A percentile compares a stretch with the other conserved stretches of the same genome.
These are phyloP conservation scores for Epicauta chinensis DNA, from an alignment of 1,140 invertebrate genomes.

Conservation along the genomic window DNA sequence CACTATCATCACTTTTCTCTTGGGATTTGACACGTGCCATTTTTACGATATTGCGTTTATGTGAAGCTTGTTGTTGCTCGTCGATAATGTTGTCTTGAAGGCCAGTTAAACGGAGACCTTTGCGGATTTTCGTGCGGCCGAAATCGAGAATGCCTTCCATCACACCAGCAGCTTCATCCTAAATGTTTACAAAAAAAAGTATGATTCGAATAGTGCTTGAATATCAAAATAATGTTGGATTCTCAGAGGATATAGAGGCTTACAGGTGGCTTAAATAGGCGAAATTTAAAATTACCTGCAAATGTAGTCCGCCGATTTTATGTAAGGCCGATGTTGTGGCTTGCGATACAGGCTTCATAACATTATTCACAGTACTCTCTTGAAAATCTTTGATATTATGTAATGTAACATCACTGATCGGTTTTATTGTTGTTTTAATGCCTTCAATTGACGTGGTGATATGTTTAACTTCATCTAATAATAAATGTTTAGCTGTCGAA, in stretches of 20 bases:
- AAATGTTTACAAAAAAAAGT: too few relatives aligned
- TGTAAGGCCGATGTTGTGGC: constrained; percentile 43
- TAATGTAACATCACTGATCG: constrained; percentile 35
- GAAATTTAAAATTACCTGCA: constrained; percentile 45
- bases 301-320: constrained; percentile 49
- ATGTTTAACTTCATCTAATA: constrained; percentile 31
- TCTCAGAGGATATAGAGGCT: too few relatives aligned
- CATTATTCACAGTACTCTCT: constrained; percentile 47
- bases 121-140: constrained; percentile 50
- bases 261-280: too few relatives aligned
- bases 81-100: constrained; percentile 47
- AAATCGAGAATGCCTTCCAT: constrained; percentile 53
- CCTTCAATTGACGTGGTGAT: constrained; percentile 29
- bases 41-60: constrained; percentile 3
- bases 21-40: not conserved
- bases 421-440: constrained; percentile 32
- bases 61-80: not conserved
- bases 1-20: constrained; percentile 5
- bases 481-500: constrained; percentile 19
- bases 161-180: constrained; percentile 54
- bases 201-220: too few relatives aligned
- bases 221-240: too few relatives aligned
- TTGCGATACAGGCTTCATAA: constrained; percentile 27
- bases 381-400: constrained; percentile 49
- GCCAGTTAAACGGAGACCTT: constrained; percentile 50